Percentiles rank a stretch among this genome's conserved stretches.
Conservation (phyloP, 2,113 vertebrate species). For the Morone saxatilis region DNA sequence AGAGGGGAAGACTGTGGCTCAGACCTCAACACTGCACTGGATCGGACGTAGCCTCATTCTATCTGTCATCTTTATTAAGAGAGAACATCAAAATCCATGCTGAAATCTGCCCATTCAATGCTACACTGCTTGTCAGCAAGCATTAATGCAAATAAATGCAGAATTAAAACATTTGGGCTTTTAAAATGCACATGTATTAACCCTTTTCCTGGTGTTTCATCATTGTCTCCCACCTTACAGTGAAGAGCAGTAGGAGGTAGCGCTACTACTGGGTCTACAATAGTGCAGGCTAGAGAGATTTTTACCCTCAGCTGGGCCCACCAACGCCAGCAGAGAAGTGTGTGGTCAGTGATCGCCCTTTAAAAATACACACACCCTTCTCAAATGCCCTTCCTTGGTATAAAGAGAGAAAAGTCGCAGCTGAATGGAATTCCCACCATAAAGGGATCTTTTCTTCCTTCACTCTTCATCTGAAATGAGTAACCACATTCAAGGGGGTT, state of each 20-base stretch:
- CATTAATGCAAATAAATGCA: background rate
- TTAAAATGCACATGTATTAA: background rate
- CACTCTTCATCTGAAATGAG: conserved; percentile 54
- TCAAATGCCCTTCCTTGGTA: conserved; percentile 70
- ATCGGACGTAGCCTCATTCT: conserved; percentile 3
- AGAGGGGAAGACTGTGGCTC: conserved; percentile 8
- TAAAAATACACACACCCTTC: conserved; percentile 79
- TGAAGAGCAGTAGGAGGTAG: background rate
- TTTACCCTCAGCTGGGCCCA: conserved; percentile 59
- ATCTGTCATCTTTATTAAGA: conserved; percentile 28
- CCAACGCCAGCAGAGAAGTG: conserved; percentile 58
- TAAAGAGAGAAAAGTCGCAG: conserved; percentile 56
- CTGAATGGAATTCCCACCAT: conserved; percentile 61
- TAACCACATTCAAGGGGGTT: conserved; percentile 35
- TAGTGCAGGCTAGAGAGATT: conserved; percentile 24
- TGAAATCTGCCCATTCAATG: conserved; percentile 5
- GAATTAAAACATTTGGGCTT: background rate
- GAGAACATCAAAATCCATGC: background rate
- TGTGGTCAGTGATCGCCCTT: conserved; percentile 76
- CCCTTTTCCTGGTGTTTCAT: conserved; percentile 42
- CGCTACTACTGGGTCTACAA: background rate
- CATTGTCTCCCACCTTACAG: conserved; percentile 5
- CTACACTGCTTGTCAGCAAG: background rate
- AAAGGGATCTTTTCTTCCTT: conserved; percentile 73
- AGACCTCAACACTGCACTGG: conserved; percentile 7